Base-by-base conservation (phyloP, 2,888 invertebrate genomes). In the Cerastis leucographa region DNA sequence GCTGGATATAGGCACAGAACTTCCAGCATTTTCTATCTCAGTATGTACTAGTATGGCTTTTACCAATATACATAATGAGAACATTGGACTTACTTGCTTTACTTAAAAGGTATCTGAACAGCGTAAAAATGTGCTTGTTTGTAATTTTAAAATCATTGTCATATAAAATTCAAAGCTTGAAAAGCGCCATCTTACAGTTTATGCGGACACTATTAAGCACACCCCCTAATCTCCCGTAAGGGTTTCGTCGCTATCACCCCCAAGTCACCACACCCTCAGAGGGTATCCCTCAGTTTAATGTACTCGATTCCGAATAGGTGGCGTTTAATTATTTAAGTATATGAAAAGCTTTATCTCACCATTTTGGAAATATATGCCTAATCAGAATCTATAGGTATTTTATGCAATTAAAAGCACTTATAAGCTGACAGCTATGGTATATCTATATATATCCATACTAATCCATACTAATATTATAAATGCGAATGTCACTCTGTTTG, bases 171-270 rank as follows among this genome's bases (percentile, higher is more conserved):
- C n/a, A 8, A 76, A 64, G 14, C 17, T 54, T 22, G 9, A 4
- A 12, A 42, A 71, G 65, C 79, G 84, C 84, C 71, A 78, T 71
- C 84, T 68, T 1, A 7, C n/a, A 17, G 14, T 46, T 77, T 25
- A 8, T 51, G 69, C 9, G 9, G 19, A 51, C 25, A 61, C 54
- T 29, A 14, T 44, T 8, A 46, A 11, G 9, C 64, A 8, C 14
- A 56, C 25, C 25, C 29, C 4, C 17, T 14, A 29, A 40, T 14
- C n/a, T 54, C 46, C 66, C 68, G 25, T 46, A 46, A 66, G 8
- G 7, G 0, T 49, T 42, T 49, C 54, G 40, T 29, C 19, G 17
- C 11, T 44, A 12, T n/a, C 42, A 49, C 59, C 25, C 49, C 17
- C 6, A n/a, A 14, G 0, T 12, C 46, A 54, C n/a, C 40, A 46